Conservation (phyloP, 2,888 invertebrate genomes). For the Parthenolecanium corni region DNA sequence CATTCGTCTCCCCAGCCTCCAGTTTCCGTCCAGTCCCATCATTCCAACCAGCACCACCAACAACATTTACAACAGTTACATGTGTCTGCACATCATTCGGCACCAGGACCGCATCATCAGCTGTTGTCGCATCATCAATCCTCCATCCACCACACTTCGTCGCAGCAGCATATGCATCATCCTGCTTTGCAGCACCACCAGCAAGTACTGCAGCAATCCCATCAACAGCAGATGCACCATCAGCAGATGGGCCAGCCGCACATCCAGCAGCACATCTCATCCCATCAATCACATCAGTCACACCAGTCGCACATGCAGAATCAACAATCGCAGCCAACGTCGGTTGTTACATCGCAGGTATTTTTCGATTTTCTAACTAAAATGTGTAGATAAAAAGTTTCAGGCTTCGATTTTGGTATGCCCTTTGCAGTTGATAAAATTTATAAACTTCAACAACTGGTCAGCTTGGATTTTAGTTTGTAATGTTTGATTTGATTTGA, state of each 20-base stretch:
- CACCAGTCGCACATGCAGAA: background rate
- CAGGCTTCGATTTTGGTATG: background rate
- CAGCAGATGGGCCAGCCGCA: slow-evolving; percentile 7
- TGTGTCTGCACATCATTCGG: slow-evolving; percentile 12
- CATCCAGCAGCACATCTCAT: slow-evolving; percentile 19
- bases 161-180: slow-evolving; percentile 1
- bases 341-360: slow-evolving; percentile 15
- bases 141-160: background rate
- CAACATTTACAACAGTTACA: slow-evolving; percentile 16
- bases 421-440: background rate
- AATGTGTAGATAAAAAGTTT: too few species aligned
- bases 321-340: slow-evolving; percentile 12
- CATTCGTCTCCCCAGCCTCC: background rate
- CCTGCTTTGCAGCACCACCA: background rate
- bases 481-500: too few species aligned
- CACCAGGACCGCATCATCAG: slow-evolving; percentile 9
- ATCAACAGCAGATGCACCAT: slow-evolving; percentile 4
- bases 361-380: too few species aligned
- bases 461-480: too few species aligned
- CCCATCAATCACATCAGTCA: background rate
- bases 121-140: slow-evolving; percentile 11
- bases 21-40: slow-evolving; percentile 12
- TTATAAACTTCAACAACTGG: background rate
- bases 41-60: slow-evolving; percentile 1
- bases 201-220: background rate